These are phyloP conservation scores for Phthorimaea operculella DNA, from an alignment of 1,140 invertebrate species.

Conservation along the genomic window DNA sequence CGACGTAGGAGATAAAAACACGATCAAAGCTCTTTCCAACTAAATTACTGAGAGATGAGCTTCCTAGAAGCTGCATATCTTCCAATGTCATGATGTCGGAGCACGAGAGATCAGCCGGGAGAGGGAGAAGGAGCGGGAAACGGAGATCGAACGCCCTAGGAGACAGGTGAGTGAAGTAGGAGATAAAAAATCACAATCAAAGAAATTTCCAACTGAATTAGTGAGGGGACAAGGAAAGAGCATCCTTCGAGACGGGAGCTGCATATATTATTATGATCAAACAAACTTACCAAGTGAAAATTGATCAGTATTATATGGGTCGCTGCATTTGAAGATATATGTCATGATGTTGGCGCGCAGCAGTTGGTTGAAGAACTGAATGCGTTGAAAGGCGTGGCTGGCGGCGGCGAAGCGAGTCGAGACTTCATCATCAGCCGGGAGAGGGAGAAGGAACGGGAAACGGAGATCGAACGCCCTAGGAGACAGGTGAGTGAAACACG, in stretches of 20 bases:
- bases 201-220: too few relatives aligned
- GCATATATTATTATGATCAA: too few relatives aligned
- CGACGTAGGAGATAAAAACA: too few relatives aligned
- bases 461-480: conserved; percentile 41
- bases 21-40: too few relatives aligned
- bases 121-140: conserved; percentile 52
- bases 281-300: too few relatives aligned
- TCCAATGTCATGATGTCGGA: conserved; percentile 73
- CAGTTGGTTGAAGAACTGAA: conserved; percentile 69
- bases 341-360: conserved; percentile 69
- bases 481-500: conserved; percentile 42
- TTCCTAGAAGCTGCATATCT: conserved; percentile 91
- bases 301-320: too few relatives aligned
- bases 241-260: too few relatives aligned
- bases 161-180: too few relatives aligned
- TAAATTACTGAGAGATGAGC: conserved; percentile 42
- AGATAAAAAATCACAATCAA: too few relatives aligned
- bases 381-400: conserved; percentile 53
- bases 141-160: conserved; percentile 38
- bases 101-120: conserved; percentile 64
- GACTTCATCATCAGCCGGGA: conserved; percentile 64
- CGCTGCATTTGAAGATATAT: too few relatives aligned
- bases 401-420: conserved; percentile 35
- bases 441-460: conserved; percentile 52
- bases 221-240: too few relatives aligned